phyloP scores from a whole-genome alignment of 2,113 vertebrate species.

The Pseudorectes ferrugineus region DNA sequence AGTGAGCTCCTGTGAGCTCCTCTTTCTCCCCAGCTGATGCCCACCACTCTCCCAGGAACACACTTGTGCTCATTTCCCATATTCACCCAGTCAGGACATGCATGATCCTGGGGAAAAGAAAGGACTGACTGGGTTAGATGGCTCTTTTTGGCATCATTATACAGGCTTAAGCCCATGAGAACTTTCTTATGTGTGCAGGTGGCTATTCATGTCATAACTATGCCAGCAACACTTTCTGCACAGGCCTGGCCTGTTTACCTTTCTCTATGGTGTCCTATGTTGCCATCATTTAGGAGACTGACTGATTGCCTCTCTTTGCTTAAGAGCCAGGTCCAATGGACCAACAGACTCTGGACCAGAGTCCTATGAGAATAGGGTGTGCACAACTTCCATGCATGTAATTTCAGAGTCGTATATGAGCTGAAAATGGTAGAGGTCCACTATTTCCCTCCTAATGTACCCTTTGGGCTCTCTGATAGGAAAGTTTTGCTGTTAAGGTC shows the following conservation, averaged over 20 bases:
- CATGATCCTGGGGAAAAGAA: neutral
- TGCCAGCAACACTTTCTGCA: neutral
- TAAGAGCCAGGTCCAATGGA: neutral
- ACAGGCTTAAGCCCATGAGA: neutral
- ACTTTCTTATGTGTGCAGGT: neutral
- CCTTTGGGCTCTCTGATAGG: neutral
- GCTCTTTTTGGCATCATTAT: neutral
- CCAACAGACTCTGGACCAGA: neutral
- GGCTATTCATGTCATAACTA: accelerated
- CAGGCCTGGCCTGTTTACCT: neutral
- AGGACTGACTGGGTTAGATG: neutral
- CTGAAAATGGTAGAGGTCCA: neutral
- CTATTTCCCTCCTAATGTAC: neutral
- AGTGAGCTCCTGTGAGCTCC: neutral
- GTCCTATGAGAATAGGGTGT: neutral
- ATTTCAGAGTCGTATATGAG: neutral
- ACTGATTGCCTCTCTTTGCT: neutral
- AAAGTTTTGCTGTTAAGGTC: neutral
- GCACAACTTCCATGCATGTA: neutral
- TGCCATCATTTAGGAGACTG: neutral
- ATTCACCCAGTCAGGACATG: neutral
- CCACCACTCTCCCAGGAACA: neutral
- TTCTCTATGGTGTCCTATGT: accelerated
- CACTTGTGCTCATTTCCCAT: neutral
- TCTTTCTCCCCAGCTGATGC: neutral